Base-by-base conservation (phyloP, 2,888 invertebrate genomes). In the Phengaris alcon region DNA sequence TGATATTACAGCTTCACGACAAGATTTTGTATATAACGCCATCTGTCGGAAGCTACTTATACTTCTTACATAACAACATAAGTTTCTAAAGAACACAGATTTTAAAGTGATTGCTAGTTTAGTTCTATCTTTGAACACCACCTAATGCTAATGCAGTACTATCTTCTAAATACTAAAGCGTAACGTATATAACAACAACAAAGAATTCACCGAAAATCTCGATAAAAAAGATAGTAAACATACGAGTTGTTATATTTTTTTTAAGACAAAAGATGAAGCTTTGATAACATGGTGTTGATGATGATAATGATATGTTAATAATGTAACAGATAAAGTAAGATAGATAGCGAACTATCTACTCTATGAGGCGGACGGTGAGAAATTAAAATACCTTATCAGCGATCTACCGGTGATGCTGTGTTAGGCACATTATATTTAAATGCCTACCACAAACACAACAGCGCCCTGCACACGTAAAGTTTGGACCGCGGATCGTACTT, bases 301-400 rank as follows among this genome's bases (percentile, higher is more conserved):
- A 69, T 68, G 48, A 69, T 68, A n/a, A 46, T 64, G 15, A 64
- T 64, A 64, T 48, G 46, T 69, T 15, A 48, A 48, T 46, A 48
- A 69, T 69, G 48, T 46, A 15, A 69, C 69, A 69, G 69, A 69
- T 69, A 69, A 59, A 59, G 59, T 59, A 9, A 69, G 48, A 46
- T 48, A 48, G 48, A 69, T 69, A 46, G 46, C 46, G 15, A 69
- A 69, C 69, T 15, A 69, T 69, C 69, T 8, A 69, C 48, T 69
- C n/a, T 15, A 12, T 48, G 15, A 69, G 15, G 46, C 48, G 48
- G 69, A 69, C 46, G 69, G 48, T 15, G 15, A 46, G 69, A 48
- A 69, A 52, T 70, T 70, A 70, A 70, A 70, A 70, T 70, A 52
- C 46, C n/a, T 70, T 70, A 70, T 70, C 70, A 10, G 15, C 12